Conservation (phyloP, 2,113 vertebrate genomes). For the Zosterops lateralis region DNA sequence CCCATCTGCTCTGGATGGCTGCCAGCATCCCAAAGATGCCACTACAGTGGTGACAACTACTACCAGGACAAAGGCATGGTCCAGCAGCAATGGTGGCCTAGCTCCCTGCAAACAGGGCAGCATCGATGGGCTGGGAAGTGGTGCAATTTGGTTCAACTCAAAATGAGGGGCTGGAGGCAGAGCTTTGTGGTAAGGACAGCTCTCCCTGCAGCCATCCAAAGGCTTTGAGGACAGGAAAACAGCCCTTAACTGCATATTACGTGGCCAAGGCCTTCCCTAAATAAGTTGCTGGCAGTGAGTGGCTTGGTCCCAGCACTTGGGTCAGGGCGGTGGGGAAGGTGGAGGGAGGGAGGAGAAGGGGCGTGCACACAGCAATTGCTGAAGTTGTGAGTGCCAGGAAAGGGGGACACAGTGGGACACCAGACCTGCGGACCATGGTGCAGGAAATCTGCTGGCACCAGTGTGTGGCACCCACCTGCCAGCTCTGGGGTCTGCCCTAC, state of each 20-base stretch:
- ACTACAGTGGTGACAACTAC: neutral
- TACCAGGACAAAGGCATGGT: neutral
- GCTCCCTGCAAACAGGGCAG: neutral
- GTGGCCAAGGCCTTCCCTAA: neutral
- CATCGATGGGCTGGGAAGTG: rapidly evolving
- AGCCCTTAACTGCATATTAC: rapidly evolving
- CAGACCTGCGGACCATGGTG: neutral
- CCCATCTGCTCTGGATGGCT: rapidly evolving
- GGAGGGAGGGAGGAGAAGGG: neutral
- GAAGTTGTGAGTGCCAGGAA: rapidly evolving
- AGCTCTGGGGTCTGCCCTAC: neutral
- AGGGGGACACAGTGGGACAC: rapidly evolving
- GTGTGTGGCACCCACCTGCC: rapidly evolving
- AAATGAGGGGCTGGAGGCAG: neutral
- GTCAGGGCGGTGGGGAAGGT: neutral
- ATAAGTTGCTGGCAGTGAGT: neutral
- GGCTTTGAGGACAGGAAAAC: neutral
- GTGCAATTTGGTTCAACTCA: neutral
- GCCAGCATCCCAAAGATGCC: neutral
- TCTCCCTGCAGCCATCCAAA: neutral
- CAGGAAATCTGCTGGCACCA: neutral
- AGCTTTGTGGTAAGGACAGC: rapidly evolving
- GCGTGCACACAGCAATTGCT: neutral
- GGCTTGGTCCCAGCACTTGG: neutral
- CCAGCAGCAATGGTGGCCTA: rapidly evolving